These are phyloP conservation scores for Eristalis arbustorum DNA, from an alignment of 2,888 invertebrate genomes.

Conservation along the genomic window DNA sequence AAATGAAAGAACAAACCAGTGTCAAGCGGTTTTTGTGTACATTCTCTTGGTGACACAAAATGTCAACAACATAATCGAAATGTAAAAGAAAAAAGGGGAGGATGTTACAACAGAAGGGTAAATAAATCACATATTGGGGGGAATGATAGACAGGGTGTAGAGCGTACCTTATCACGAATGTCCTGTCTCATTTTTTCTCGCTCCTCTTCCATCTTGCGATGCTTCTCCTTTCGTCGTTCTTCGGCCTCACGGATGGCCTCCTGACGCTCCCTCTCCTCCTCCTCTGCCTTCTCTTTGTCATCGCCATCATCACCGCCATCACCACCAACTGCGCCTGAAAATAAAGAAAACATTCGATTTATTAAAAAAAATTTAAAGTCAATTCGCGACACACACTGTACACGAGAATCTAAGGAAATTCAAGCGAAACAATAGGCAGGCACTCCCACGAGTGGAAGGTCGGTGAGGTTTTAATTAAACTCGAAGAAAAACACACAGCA, in stretches of 20 bases:
- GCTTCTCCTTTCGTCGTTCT: slow-evolving; percentile 99
- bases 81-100: background rate
- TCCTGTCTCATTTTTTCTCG: slow-evolving; percentile 99
- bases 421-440: too few species aligned
- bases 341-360: slow-evolving; percentile 1
- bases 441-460: background rate
- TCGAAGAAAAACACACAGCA: background rate
- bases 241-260: slow-evolving; percentile 99
- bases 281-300: slow-evolving; percentile 99
- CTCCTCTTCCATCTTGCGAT: slow-evolving; percentile 99
- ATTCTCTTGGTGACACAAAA: background rate
- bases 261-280: slow-evolving; percentile 97
- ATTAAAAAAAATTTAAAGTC: background rate
- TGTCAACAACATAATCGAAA: slow-evolving; percentile 21
- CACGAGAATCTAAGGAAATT: background rate
- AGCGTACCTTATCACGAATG: slow-evolving; percentile 97
- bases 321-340: slow-evolving; percentile 92
- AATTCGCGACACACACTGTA: background rate
- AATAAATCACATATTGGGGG: background rate
- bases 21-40: slow-evolving; percentile 7
- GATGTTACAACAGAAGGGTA: background rate
- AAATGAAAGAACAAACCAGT: slow-evolving; percentile 35
- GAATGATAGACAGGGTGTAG: background rate
- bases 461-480: slow-evolving; percentile 60
- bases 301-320: slow-evolving; percentile 95